Evolutionary conservation across 2,797 vertebrate species (phyloP).

Genomic region (Channallabes apus): DNA sequence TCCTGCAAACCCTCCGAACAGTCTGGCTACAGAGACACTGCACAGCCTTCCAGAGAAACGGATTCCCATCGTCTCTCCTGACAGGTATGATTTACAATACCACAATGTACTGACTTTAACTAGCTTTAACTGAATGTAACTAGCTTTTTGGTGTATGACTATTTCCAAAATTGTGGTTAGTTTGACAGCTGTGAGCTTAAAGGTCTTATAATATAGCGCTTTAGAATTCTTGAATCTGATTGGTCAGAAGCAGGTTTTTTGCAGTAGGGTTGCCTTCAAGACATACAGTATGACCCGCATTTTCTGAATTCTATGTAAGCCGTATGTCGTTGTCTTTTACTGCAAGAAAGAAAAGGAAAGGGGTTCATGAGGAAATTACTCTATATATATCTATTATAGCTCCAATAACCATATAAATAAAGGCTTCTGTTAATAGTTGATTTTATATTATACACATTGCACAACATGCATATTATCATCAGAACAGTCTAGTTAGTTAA

Average conservation of each 20-base stretch:
- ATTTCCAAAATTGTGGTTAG: neutral
- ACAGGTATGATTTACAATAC: constrained; percentile 68
- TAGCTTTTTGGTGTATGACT: neutral
- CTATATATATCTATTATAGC: neutral
- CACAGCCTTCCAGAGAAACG: constrained; percentile 64
- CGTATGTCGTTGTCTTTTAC: neutral
- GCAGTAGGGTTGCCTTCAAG: neutral
- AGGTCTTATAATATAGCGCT: neutral
- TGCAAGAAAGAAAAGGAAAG: neutral
- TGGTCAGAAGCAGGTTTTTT: neutral
- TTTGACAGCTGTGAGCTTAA: neutral
- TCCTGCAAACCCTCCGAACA: constrained; percentile 72
- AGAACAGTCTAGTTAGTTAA: neutral
- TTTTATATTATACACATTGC: neutral
- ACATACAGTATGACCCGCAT: neutral
- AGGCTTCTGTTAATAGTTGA: neutral
- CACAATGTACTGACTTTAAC: neutral
- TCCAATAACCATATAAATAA: neutral
- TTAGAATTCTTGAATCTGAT: neutral
- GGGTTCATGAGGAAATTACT: neutral
- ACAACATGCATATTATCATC: neutral
- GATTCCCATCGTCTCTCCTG: constrained; percentile 79
- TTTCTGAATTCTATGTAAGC: neutral
- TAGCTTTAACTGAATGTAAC: no score
- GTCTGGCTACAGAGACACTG: constrained; percentile 69